phyloP scores from a whole-genome alignment of 2,113 vertebrate genomes.

The Psephotus haematonotus region DNA sequence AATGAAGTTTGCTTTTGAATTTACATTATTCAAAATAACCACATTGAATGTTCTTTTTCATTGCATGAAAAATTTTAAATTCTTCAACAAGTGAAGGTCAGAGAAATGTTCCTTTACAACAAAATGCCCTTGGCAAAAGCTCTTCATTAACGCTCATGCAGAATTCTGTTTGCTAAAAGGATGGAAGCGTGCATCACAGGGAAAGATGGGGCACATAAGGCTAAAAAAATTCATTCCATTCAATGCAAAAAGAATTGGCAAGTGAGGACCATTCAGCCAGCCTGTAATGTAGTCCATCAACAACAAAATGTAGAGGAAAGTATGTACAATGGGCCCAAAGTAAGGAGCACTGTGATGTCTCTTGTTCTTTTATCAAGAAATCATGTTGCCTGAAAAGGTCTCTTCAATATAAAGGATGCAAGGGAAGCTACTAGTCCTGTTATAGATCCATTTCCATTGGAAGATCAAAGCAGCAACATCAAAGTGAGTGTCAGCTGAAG shows the following conservation, averaged over 20 bases:
- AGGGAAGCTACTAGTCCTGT: background rate
- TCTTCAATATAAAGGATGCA: background rate
- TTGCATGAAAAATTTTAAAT: background rate
- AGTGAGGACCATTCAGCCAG: background rate
- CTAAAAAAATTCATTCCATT: background rate
- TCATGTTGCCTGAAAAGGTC: background rate
- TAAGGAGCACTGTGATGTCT: background rate
- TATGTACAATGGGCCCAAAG: background rate
- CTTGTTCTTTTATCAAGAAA: background rate
- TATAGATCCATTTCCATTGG: background rate
- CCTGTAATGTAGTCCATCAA: background rate
- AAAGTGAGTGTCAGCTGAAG: slow-evolving; percentile 9
- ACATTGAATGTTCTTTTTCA: background rate
- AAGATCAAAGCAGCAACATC: slow-evolving; percentile 28
- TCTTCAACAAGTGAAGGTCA: background rate
- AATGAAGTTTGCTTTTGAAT: background rate
- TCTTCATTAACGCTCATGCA: background rate
- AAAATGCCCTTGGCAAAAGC: background rate
- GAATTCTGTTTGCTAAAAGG: background rate
- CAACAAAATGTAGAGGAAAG: background rate
- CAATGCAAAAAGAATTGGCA: background rate
- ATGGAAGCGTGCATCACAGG: background rate
- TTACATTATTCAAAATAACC: background rate
- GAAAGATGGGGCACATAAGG: background rate
- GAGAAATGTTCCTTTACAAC: background rate